Evolutionary conservation across 2,888 invertebrate genomes (phyloP).

Genomic region (Polydrusus tereticollis): DNA sequence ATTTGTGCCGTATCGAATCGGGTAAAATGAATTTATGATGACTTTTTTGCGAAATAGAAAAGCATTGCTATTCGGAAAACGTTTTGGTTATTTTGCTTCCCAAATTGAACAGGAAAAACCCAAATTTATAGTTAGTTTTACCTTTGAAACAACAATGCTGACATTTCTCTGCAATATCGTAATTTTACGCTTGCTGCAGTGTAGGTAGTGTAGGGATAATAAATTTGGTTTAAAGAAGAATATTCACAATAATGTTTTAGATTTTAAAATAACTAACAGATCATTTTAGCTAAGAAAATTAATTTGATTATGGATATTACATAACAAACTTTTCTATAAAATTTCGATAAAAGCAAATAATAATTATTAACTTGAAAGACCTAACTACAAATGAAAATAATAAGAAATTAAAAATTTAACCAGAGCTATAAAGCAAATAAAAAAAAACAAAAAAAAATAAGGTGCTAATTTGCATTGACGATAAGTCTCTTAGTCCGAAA

Average conservation of each 20-base stretch:
- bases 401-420: no score
- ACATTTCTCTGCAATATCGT: slow-evolving; percentile 6
- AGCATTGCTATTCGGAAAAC: slow-evolving; percentile 4
- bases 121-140: slow-evolving; percentile 8
- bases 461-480: no score
- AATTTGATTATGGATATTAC: no score
- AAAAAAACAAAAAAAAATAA: no score
- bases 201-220: neutral
- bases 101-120: slow-evolving; percentile 9
- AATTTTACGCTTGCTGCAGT: neutral
- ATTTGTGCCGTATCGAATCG: slow-evolving; percentile 18
- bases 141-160: slow-evolving; percentile 6
- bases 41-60: slow-evolving; percentile 12
- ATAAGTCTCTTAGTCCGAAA: no score
- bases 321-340: no score
- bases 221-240: neutral
- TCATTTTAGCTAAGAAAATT: no score
- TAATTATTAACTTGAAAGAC: no score
- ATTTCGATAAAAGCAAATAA: no score
- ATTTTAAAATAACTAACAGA: no score
- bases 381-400: no score
- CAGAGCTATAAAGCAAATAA: no score
- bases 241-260: neutral
- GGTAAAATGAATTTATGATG: slow-evolving; percentile 21
- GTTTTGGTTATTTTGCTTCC: slow-evolving; percentile 17